Evolutionary conservation across 1,140 invertebrate genomes (phyloP), one percentile per base, ranked within the genome.

Genomic region (Phenacoccus solenopsis): DNA sequence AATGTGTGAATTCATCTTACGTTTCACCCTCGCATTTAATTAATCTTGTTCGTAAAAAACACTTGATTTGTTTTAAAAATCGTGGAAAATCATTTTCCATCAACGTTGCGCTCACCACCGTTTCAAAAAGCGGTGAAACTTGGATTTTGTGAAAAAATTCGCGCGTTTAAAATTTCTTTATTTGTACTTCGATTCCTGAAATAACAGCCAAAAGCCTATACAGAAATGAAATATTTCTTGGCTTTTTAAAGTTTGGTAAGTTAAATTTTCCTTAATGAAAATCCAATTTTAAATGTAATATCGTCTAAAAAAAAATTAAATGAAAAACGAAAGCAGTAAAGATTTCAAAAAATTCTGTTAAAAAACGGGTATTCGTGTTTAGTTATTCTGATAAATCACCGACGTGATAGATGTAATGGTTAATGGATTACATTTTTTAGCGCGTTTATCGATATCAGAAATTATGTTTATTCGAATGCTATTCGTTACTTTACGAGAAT

Each of bases 131-230:
- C 30, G 30, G 30, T 32, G 20, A 4, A n/a, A n/a, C n/a, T n/a
- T n/a, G n/a, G n/a, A 49, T 16, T 49, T 49, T 4, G 38, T 49
- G 38, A 49, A 64, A 64, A 64, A 27, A 25, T 64, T 64, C 59
- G 59, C 59, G 59, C 22, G 22, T 25, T 64, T 64, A 64, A 64
- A 64, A 64, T 64, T 64, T 64, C 16, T 9, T 64, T 20, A 64
- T 64, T 64, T 25, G 59, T 64, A 64, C 59, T 64, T 64, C 59
- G 59, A 64, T 64, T 64, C 59, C 59, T 27, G 59, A 64, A 64
- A 64, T 27, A 25, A 64, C 59, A 64, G 59, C 59, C 59, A 64
- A 64, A 64, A 64, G 59, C 59, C 59, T 64, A 64, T 64, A 4
- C 12, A 64, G 59, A 22, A 10, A 64, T 64, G 59, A 64, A 64